phyloP scores from a whole-genome alignment of 2,888 invertebrate genomes.

The Mythimna vitellina region DNA sequence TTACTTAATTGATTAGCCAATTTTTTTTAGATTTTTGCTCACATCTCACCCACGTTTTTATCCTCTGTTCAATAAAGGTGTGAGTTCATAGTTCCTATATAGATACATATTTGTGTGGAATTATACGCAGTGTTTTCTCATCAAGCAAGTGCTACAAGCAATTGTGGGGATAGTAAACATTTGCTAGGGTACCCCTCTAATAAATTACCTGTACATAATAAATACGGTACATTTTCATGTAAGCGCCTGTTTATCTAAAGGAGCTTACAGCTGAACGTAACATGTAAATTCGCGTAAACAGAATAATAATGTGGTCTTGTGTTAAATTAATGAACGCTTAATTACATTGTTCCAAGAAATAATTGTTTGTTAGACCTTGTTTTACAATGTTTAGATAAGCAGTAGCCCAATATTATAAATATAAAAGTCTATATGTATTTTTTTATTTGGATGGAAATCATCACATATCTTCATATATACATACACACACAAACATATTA shows the following conservation, averaged over 20 bases:
- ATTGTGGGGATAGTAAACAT: conserved; percentile 7
- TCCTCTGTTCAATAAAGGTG: neutral
- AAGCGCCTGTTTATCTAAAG: conserved; percentile 26
- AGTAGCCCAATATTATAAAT: neutral
- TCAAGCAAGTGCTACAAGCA: conserved; percentile 9
- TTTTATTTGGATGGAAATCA: too few relatives aligned
- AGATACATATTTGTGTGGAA: neutral
- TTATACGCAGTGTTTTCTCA: conserved; percentile 7
- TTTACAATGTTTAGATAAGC: conserved; percentile 2
- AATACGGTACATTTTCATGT: conserved; percentile 18
- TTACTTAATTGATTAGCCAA: neutral
- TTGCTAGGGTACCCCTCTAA: conserved; percentile 5
- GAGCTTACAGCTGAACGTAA: conserved; percentile 26
- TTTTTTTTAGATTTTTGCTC: neutral
- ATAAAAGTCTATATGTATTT: neutral
- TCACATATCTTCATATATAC: too few relatives aligned
- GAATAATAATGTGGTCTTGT: conserved; percentile 36
- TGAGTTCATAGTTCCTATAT: neutral
- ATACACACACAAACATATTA: too few relatives aligned
- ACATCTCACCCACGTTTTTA: neutral
- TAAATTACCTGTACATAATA: conserved; percentile 4
- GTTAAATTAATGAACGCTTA: conserved; percentile 43
- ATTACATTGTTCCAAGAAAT: conserved; percentile 31
- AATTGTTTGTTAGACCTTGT: conserved; percentile 12
- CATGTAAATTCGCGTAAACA: conserved; percentile 36